phyloP scores from a whole-genome alignment of 2,888 invertebrate species.

The Chalcis sispes region DNA sequence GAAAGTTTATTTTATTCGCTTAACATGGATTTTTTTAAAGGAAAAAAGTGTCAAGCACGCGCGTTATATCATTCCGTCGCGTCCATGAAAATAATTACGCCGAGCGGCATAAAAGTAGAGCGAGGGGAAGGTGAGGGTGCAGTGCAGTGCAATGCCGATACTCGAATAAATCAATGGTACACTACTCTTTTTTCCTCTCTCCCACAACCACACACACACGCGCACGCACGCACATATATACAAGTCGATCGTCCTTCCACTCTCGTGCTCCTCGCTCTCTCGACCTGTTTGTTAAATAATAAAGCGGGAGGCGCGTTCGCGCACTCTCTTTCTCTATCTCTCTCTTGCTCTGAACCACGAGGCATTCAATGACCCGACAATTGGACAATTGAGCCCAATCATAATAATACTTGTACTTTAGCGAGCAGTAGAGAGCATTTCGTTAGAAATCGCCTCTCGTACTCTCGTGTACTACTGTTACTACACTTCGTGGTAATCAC shows the following conservation, averaged over 20 bases:
- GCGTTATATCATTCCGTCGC: too few relatives aligned
- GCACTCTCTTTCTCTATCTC: too few relatives aligned
- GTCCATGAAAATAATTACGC: too few relatives aligned
- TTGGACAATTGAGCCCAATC: constrained; percentile 76
- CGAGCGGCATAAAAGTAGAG: too few relatives aligned
- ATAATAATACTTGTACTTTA: constrained; percentile 67
- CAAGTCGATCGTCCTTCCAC: constrained; percentile 27
- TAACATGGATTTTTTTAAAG: too few relatives aligned
- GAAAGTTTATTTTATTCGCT: too few relatives aligned
- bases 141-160: neutral
- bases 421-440: constrained; percentile 26
- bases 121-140: too few relatives aligned
- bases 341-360: constrained; percentile 9
- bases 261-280: constrained; percentile 52
- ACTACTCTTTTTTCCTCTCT: neutral
- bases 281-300: constrained; percentile 66
- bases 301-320: too few relatives aligned
- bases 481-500: neutral
- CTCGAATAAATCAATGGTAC: constrained; percentile 30
- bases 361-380: constrained; percentile 75
- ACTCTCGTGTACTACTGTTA: neutral
- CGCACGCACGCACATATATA: too few relatives aligned
- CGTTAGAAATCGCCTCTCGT: constrained; percentile 34
- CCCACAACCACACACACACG: too few relatives aligned
- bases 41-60: too few relatives aligned